Base-by-base conservation (phyloP, 2,113 vertebrate species). In the Cyprinodon tularosa region DNA sequence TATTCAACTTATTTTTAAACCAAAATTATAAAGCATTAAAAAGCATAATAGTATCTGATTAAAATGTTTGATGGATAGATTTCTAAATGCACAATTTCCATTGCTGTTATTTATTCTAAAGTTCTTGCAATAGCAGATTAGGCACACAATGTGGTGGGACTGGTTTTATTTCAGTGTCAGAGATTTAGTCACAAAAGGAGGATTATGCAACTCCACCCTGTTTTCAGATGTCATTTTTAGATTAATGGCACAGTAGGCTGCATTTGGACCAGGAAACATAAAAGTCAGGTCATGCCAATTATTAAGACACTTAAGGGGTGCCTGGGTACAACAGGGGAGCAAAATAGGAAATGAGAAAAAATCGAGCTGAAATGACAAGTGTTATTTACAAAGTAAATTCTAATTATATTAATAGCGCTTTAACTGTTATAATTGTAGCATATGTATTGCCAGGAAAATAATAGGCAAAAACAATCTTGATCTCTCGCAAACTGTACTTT, bases 31-130 rank as follows among this genome's bases (percentile, higher is more conserved):
- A 53, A 53, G 14, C 3, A 3, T 50, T 7, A 13, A 53, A 13
- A 29, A 57, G 20, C 36, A 38, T 74, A 17, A 82, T 62, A 38
- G 15, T 71, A 64, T 44, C 64, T 75, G 60, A 8, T 77, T 75
- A 74, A 66, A 73, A 66, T 65, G 14, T 44, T 12, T 73, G 36
- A 68, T 20, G 22, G 15, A 13, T 71, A 29, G 45, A 53, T 71
- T 63, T 75, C 37, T 66, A 40, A 36, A 29, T 57, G 44, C 11
- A 13, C 2, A 39, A 5, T 38, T 62, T 62, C 15, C 3, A 42
- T 42, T 4, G 20, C n/a, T n/a, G 3, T 53, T n/a, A 5, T 53
- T 57, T n/a, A 17, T 6, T 57, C n/a, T 15, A 6, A 50, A 20
- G 17, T n/a, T 57, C 2, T 9, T 53, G 48, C 48, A 53, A 20